Percentiles rank a stretch among this genome's conserved stretches.
Evolutionary conservation across 1,140 invertebrate species (phyloP).

Genomic region (Neoseiulus cucumeris): DNA sequence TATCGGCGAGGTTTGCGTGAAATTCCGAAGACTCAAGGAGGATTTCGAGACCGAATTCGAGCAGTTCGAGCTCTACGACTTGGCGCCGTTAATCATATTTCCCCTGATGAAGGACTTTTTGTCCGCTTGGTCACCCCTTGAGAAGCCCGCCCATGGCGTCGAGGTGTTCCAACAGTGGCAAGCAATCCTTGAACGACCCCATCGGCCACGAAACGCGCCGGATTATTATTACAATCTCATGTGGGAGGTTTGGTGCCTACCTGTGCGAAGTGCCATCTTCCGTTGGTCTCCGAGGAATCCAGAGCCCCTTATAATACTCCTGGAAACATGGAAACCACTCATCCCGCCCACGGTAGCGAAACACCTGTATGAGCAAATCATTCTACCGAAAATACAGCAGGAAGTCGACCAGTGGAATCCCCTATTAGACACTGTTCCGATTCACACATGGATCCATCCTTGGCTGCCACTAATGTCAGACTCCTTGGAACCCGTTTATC

Average conservation of each 20-base stretch:
- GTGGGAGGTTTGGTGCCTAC: slow-evolving; percentile 76
- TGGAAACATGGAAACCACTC: slow-evolving; percentile 58
- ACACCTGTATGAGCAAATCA: slow-evolving; percentile 55
- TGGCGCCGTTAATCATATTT: slow-evolving; percentile 25
- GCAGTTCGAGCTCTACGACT: slow-evolving; percentile 31
- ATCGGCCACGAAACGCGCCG: slow-evolving; percentile 12
- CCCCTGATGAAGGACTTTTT: slow-evolving; percentile 46
- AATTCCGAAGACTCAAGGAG: slow-evolving; percentile 48
- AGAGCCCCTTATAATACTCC: slow-evolving; percentile 41
- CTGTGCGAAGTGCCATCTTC: slow-evolving; percentile 43
- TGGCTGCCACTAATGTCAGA: slow-evolving; percentile 56
- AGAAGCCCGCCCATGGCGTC: slow-evolving; percentile 37
- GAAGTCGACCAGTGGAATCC: slow-evolving; percentile 87
- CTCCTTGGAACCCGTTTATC: slow-evolving; percentile 61
- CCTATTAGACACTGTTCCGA: slow-evolving; percentile 68
- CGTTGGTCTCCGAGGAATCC: slow-evolving; percentile 50
- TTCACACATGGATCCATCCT: slow-evolving; percentile 89
- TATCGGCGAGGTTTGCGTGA: slow-evolving; percentile 45
- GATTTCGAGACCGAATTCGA: slow-evolving; percentile 35
- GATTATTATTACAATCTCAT: slow-evolving; percentile 35
- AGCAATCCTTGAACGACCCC: slow-evolving; percentile 33
- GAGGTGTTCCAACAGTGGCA: slow-evolving; percentile 51
- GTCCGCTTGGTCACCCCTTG: slow-evolving; percentile 48
- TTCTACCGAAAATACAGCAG: slow-evolving; percentile 51
- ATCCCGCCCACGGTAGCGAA: slow-evolving; percentile 62